Conservation (phyloP, 1,140 invertebrate genomes). For the Drosophila asahinai region DNA sequence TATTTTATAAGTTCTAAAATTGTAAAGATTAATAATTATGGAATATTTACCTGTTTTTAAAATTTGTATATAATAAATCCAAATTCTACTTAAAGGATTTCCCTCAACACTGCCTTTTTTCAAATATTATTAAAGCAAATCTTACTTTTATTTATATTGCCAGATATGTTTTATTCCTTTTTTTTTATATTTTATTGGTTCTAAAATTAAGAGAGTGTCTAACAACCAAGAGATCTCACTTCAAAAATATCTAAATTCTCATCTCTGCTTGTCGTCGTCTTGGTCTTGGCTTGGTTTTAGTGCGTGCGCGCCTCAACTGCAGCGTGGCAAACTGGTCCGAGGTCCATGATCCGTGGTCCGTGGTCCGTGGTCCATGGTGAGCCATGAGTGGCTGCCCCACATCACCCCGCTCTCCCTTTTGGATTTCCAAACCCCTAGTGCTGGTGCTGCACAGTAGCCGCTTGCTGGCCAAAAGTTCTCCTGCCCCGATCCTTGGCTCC, state of each 20-base stretch:
- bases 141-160: too few species aligned
- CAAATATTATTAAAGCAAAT: too few species aligned
- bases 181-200: not conserved
- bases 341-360: conserved; percentile 44
- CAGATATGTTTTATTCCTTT: too few species aligned
- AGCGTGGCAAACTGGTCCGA: conserved; percentile 73
- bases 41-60: too few species aligned
- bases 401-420: not conserved
- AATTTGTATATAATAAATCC: too few species aligned
- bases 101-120: too few species aligned
- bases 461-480: conserved; percentile 57
- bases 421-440: not conserved
- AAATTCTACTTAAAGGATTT: too few species aligned
- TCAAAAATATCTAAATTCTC: not conserved
- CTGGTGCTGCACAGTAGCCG: conserved; percentile 45
- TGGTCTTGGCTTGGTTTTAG: conserved; percentile 57
- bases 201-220: not conserved
- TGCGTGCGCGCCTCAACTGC: conserved; percentile 76
- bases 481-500: not conserved
- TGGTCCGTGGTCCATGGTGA: conserved; percentile 5
- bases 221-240: not conserved
- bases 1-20: not conserved
- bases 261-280: conserved; percentile 23
- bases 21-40: too few species aligned
- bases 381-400: conserved; percentile 10